phyloP scores from a whole-genome alignment of 2,797 vertebrate genomes.

The Catamblyrhynchus diadema region DNA sequence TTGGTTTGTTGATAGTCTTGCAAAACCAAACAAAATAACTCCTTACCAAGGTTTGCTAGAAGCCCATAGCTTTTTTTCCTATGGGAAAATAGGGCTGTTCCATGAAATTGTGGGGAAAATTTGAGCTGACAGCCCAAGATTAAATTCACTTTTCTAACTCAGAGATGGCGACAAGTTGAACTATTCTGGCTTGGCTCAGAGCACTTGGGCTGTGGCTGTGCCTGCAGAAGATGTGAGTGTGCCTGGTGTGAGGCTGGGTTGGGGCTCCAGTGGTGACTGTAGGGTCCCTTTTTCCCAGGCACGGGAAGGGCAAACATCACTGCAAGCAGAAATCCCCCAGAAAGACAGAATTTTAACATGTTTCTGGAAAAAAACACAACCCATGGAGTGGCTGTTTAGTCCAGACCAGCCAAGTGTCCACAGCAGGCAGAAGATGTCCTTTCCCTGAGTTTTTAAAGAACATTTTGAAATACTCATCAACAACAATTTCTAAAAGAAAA shows the following conservation, averaged over 20 bases:
- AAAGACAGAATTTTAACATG: neutral
- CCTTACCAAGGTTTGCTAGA: constrained; percentile 6
- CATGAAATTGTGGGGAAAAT: constrained; percentile 30
- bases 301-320: neutral
- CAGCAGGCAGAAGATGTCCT: neutral
- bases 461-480: rapidly evolving
- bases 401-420: neutral
- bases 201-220: neutral
- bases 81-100: constrained; percentile 33
- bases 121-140: constrained; percentile 44
- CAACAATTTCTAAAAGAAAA: neutral
- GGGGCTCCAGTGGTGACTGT: neutral
- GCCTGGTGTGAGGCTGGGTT: neutral
- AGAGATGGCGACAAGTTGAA: constrained; percentile 35
- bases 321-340: neutral
- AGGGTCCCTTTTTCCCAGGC: constrained; percentile 19
- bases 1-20: constrained; percentile 42
- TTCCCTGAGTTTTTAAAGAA: neutral
- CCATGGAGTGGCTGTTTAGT: neutral
- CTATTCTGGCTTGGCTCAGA: constrained; percentile 53
- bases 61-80: constrained; percentile 11
- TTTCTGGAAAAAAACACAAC: neutral
- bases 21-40: constrained; percentile 47
- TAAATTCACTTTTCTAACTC: constrained; percentile 35
- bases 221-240: neutral